These are phyloP conservation scores for Champsocephalus esox DNA, from an alignment of 2,797 vertebrate genomes.

Conservation along the genomic window DNA sequence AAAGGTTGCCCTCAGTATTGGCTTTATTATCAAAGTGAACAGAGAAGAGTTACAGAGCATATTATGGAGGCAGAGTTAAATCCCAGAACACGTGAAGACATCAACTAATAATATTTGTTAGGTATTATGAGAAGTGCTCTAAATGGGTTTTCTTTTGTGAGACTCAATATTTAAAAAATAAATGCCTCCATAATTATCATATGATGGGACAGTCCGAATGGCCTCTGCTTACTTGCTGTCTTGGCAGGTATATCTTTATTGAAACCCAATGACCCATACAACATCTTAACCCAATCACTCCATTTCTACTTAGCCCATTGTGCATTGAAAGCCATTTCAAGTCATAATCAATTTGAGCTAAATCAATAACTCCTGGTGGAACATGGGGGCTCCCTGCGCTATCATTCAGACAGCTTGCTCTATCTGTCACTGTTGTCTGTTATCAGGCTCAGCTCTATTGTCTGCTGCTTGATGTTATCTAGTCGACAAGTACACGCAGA, in stretches of 20 bases:
- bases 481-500: conserved; percentile 18
- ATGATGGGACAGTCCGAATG: background rate
- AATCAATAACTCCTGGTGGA: conserved; percentile 75
- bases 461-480: conserved; percentile 47
- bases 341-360: conserved; percentile 74
- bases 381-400: conserved; percentile 58
- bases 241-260: conserved; percentile 34
- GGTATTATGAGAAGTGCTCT: background rate
- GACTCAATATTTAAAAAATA: conserved; percentile 3
- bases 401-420: conserved; percentile 64
- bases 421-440: conserved; percentile 42
- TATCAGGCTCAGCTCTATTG: conserved; percentile 37
- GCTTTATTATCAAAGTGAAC: conserved; percentile 29
- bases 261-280: conserved; percentile 42
- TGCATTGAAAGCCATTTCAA: conserved; percentile 74
- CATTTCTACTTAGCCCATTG: conserved; percentile 57
- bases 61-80: background rate
- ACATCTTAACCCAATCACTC: conserved; percentile 61
- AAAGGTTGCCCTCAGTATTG: conserved; percentile 14
- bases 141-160: background rate
- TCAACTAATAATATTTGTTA: background rate
- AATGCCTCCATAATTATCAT: conserved; percentile 29
- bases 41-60: conserved; percentile 9
- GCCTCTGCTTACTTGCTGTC: conserved; percentile 15
- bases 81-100: conserved; percentile 8